Evolutionary conservation across 2,888 invertebrate species (phyloP).

Genomic region (Caenorhabditis virilis): DNA sequence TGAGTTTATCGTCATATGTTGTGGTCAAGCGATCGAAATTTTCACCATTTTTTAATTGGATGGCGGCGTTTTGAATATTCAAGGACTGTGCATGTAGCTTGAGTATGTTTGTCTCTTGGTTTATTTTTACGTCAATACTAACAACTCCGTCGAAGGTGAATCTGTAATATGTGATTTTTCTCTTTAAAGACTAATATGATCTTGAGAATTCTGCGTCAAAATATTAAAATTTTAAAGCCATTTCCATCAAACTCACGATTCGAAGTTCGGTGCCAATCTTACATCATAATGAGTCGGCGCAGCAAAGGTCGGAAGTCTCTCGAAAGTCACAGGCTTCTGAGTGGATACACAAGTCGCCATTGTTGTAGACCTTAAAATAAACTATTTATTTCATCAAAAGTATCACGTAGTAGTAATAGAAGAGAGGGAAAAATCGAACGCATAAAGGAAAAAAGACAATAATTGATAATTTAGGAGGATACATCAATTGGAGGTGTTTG

Average conservation of each 20-base stretch:
- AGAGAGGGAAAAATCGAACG: slow-evolving; percentile 3
- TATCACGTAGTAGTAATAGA: too few relatives aligned
- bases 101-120: slow-evolving; percentile 52
- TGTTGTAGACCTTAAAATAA: slow-evolving; percentile 13
- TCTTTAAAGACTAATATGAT: too few relatives aligned
- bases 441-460: slow-evolving; percentile 1
- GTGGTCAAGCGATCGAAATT: slow-evolving; percentile 36
- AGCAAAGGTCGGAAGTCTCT: slow-evolving; percentile 81
- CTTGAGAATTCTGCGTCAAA: too few relatives aligned
- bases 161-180: too few relatives aligned
- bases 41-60: slow-evolving; percentile 31
- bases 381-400: slow-evolving; percentile 14
- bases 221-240: not conserved
- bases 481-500: not conserved
- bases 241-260: slow-evolving; percentile 70
- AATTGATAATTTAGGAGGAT: slow-evolving; percentile 3
- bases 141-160: slow-evolving; percentile 86
- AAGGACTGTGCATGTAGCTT: slow-evolving; percentile 59
- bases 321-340: slow-evolving; percentile 70
- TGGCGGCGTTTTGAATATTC: slow-evolving; percentile 32
- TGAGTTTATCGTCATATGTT: slow-evolving; percentile 55
- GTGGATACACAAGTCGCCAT: slow-evolving; percentile 39
- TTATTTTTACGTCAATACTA: slow-evolving; percentile 78
- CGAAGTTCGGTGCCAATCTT: slow-evolving; percentile 82
- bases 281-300: slow-evolving; percentile 86